These are phyloP conservation scores for Diaprepes abbreviatus DNA, from an alignment of 2,888 invertebrate species.

Conservation along the genomic window DNA sequence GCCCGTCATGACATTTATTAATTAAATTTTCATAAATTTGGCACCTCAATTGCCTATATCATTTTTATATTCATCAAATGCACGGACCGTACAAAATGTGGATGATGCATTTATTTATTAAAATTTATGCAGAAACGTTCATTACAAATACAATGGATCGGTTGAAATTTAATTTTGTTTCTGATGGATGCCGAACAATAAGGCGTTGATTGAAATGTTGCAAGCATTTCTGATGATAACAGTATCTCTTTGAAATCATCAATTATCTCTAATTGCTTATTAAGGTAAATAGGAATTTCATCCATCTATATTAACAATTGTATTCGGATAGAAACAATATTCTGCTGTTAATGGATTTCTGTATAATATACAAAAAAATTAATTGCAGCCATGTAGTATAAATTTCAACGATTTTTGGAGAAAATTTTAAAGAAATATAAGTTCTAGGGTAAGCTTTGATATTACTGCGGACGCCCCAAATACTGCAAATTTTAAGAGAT, in stretches of 20 bases:
- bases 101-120: constrained; percentile 5
- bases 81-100: not conserved
- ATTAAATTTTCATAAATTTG: constrained; percentile 21
- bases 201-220: constrained; percentile 13
- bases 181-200: constrained; percentile 15
- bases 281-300: constrained; percentile 7
- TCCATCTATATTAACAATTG: not conserved
- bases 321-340: not conserved
- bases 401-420: too few relatives aligned
- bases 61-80: constrained; percentile 12
- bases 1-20: not conserved
- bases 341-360: not conserved
- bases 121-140: constrained; percentile 17
- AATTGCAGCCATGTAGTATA: too few relatives aligned
- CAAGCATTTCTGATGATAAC: constrained; percentile 1
- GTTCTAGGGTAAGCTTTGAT: too few relatives aligned
- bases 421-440: too few relatives aligned
- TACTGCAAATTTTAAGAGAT: too few relatives aligned
- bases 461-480: too few relatives aligned
- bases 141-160: constrained; percentile 11
- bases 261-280: not conserved
- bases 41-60: constrained; percentile 3
- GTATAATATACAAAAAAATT: too few relatives aligned
- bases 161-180: constrained; percentile 5
- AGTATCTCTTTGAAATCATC: constrained; percentile 14